phyloP scores from a whole-genome alignment of 2,113 vertebrate species.

The Pseudorhombus dupliciocellatus region DNA sequence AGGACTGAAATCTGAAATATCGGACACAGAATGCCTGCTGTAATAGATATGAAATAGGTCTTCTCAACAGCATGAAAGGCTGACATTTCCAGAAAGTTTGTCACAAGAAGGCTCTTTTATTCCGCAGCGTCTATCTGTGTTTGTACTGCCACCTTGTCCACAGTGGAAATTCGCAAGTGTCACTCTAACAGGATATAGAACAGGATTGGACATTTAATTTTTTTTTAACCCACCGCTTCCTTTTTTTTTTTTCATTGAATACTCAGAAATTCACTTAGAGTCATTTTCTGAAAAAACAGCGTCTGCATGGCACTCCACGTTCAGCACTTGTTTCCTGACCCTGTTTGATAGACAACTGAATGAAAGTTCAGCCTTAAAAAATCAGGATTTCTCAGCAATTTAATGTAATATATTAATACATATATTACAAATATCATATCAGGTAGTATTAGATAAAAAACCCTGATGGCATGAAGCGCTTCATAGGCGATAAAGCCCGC shows the following conservation, averaged over 20 bases:
- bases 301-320: constrained; percentile 64
- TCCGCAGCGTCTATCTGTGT: constrained; percentile 80
- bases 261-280: constrained; percentile 70
- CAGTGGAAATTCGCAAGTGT: constrained; percentile 83
- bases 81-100: constrained; percentile 87
- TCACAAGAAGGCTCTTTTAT: constrained; percentile 84
- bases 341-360: constrained; percentile 24
- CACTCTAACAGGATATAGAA: constrained; percentile 80
- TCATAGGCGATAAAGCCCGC: not conserved
- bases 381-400: constrained; percentile 5
- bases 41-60: constrained; percentile 88
- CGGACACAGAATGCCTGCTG: constrained; percentile 84
- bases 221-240: constrained; percentile 29
- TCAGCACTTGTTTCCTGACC: constrained; percentile 62
- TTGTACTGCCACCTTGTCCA: constrained; percentile 84
- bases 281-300: constrained; percentile 51
- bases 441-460: constrained; percentile 20
- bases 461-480: not conserved
- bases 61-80: constrained; percentile 86
- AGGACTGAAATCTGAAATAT: constrained; percentile 86
- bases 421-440: too few relatives aligned
- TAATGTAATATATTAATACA: not conserved
- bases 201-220: constrained; percentile 76
- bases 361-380: constrained; percentile 8
- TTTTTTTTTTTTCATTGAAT: constrained; percentile 49